These are phyloP conservation scores for Andricus curvator DNA, from an alignment of 2,888 invertebrate species.

Conservation along the genomic window DNA sequence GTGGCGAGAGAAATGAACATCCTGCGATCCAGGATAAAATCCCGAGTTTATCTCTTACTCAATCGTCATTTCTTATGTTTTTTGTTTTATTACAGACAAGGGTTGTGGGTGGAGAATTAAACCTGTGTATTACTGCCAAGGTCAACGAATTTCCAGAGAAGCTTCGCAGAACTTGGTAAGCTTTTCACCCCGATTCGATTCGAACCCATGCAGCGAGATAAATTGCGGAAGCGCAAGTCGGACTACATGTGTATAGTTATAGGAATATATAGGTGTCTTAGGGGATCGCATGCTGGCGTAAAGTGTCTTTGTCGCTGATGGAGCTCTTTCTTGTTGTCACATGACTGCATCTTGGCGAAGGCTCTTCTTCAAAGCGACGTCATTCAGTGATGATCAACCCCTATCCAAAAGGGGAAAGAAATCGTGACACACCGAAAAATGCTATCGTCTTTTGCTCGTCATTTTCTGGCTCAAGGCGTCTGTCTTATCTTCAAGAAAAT, in stretches of 20 bases:
- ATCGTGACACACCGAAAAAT: not conserved
- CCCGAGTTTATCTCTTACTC: not conserved
- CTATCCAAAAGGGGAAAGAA: not conserved
- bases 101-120: not conserved
- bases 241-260: not conserved
- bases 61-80: not conserved
- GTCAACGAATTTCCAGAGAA: not conserved
- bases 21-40: conserved; percentile 4
- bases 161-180: not conserved
- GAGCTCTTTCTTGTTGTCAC: conserved; percentile 28
- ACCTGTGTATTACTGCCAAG: not conserved
- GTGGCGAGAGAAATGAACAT: conserved; percentile 25
- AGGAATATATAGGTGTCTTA: not conserved
- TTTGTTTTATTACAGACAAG: not conserved
- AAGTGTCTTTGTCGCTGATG: conserved; percentile 13
- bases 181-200: conserved; percentile 12
- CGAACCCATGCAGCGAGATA: conserved; percentile 25
- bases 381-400: conserved; percentile 8
- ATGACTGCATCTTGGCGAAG: conserved; percentile 20
- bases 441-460: not conserved
- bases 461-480: not conserved
- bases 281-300: conserved; percentile 3
- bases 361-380: not conserved
- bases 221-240: conserved; percentile 16
- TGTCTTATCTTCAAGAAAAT: not conserved